A percentile compares a stretch with the other conserved stretches of the same genome.
phyloP scores from a whole-genome alignment of 1,140 invertebrate species.

The Cydia amplana region DNA sequence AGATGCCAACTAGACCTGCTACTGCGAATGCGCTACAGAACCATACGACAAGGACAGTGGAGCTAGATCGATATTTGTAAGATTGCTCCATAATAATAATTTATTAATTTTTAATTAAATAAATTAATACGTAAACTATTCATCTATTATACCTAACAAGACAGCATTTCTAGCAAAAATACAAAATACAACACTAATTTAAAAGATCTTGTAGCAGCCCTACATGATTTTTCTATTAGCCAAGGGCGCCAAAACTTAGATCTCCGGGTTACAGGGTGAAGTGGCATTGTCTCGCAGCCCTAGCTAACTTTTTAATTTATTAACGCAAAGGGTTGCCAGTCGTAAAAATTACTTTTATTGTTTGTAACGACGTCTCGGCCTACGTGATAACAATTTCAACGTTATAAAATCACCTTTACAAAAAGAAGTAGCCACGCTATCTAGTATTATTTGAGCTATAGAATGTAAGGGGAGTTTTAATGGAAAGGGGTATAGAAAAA shows the following conservation, averaged over 20 bases:
- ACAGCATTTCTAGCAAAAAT: neutral
- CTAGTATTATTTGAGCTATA: conserved; percentile 44
- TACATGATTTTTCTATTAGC: conserved; percentile 43
- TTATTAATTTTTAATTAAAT: too few relatives aligned
- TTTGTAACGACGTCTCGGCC: conserved; percentile 74
- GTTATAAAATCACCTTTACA: conserved; percentile 66
- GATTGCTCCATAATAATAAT: too few relatives aligned
- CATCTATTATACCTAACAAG: too few relatives aligned
- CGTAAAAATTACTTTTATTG: conserved; percentile 79
- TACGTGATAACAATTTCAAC: conserved; percentile 75
- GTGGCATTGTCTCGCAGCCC: conserved; percentile 66
- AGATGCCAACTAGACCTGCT: too few relatives aligned
- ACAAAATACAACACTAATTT: neutral
- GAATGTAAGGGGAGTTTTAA: neutral
- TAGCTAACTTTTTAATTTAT: conserved; percentile 75
- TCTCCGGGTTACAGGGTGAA: conserved; percentile 60
- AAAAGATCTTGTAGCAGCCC: conserved; percentile 41
- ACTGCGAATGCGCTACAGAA: too few relatives aligned
- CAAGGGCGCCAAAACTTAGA: conserved; percentile 62
- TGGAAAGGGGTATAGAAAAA: neutral
- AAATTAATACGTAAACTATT: too few relatives aligned
- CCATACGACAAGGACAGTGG: too few relatives aligned
- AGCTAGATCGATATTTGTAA: too few relatives aligned
- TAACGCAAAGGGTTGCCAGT: conserved; percentile 69
- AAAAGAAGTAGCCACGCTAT: conserved; percentile 37